These are phyloP conservation scores for Trichoplax adhaerens DNA, from an alignment of 37 sponge, comb jelly and placozoan species.

Conservation along the genomic window DNA sequence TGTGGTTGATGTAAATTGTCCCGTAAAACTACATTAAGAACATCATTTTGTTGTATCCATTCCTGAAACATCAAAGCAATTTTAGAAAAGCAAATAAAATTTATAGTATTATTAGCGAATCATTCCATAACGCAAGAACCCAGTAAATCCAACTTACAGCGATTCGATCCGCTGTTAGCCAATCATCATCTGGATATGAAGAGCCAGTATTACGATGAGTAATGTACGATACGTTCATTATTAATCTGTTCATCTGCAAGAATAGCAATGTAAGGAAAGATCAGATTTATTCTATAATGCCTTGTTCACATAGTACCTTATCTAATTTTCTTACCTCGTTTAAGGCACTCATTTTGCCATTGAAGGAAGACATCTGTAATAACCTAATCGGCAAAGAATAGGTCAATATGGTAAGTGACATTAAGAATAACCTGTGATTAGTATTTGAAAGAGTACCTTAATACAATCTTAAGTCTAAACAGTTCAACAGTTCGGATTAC, in stretches of 20 bases:
- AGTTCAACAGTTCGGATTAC: constrained; percentile 35
- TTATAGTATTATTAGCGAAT: background rate
- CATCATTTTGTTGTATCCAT: constrained; percentile 69
- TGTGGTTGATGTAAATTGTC: constrained; percentile 94
- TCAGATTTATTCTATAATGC: background rate
- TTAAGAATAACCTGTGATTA: background rate
- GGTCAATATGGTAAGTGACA: background rate
- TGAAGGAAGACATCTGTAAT: constrained; percentile 76
- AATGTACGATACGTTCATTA: constrained; percentile 36
- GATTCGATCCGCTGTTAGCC: constrained; percentile 18
- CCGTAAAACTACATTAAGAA: constrained; percentile 64
- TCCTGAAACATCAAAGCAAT: background rate
- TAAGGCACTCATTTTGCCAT: constrained; percentile 98
- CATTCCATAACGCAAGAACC: background rate
- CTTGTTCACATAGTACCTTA: background rate
- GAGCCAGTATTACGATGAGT: constrained; percentile 20
- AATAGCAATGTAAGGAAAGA: background rate
- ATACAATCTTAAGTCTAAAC: constrained; percentile 70
- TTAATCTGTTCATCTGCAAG: constrained; percentile 48
- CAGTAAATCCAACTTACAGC: constrained; percentile 30
- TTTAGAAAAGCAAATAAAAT: constrained; percentile 9
- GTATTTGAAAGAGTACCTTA: constrained; percentile 22
- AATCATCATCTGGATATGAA: constrained; percentile 35
- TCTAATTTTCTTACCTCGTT: constrained; percentile 49
- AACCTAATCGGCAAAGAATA: constrained; percentile 19